A percentile compares a stretch with the other conserved stretches of the same genome.
Conservation (phyloP, 2,113 vertebrate genomes). For the Morone saxatilis region DNA sequence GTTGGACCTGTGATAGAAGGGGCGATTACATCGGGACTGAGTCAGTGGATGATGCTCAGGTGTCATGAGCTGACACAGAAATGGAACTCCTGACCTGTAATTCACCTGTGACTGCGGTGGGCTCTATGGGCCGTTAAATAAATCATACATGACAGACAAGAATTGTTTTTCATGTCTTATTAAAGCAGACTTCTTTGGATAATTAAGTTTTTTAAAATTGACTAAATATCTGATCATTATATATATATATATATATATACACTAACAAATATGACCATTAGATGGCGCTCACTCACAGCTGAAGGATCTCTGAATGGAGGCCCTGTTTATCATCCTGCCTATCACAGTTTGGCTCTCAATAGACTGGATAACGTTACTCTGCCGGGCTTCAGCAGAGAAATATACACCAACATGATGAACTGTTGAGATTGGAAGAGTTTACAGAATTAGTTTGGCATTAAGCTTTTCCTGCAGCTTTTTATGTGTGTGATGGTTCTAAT, state of each 20-base stretch:
- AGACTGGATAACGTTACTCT: background rate
- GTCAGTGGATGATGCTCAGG: conserved; percentile 31
- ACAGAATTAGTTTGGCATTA: background rate
- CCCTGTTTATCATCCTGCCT: background rate
- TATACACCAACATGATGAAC: background rate
- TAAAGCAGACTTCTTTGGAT: background rate
- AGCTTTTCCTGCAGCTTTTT: background rate
- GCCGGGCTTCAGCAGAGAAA: background rate
- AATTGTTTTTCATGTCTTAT: background rate
- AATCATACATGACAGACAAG: background rate
- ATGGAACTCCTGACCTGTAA: background rate
- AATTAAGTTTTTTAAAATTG: background rate
- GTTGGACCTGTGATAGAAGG: background rate
- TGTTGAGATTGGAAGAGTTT: background rate
- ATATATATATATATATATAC: too few species aligned
- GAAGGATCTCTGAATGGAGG: background rate
- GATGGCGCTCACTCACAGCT: conserved; percentile 58
- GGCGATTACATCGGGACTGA: background rate
- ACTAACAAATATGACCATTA: conserved; percentile 37
- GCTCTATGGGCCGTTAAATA: conserved; percentile 34
- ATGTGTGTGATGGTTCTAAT: background rate
- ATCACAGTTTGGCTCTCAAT: background rate
- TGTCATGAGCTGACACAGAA: conserved; percentile 25
- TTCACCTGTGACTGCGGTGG: conserved; percentile 10
- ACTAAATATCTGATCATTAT: background rate